Conservation (phyloP, 2,797 vertebrate genomes). For the Sardinella longiceps region DNA sequence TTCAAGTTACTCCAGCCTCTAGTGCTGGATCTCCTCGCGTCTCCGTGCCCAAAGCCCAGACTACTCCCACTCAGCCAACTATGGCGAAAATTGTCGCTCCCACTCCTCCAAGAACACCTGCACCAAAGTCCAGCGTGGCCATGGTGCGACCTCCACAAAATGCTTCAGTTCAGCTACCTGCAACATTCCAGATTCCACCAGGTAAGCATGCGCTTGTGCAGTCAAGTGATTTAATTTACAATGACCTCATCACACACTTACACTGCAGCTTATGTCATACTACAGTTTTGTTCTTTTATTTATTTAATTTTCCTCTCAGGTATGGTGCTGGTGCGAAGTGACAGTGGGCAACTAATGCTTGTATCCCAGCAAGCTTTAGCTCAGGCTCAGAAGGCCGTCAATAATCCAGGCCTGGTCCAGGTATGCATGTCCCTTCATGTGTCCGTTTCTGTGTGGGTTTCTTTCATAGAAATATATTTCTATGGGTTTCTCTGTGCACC, state of each 20-base stretch:
- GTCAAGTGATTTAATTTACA: neutral
- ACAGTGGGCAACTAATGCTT: constrained; percentile 91
- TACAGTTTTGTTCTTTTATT: no score
- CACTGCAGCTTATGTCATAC: no score
- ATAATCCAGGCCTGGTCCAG: constrained; percentile 58
- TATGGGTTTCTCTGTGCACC: no score
- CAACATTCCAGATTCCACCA: constrained; percentile 75
- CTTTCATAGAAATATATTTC: no score
- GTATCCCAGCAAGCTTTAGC: constrained; percentile 89
- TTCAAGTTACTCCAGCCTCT: neutral
- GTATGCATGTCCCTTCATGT: constrained; percentile 46
- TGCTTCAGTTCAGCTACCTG: constrained; percentile 64
- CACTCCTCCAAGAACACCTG: constrained; percentile 56
- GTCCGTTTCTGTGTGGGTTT: neutral
- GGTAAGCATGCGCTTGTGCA: constrained; percentile 51
- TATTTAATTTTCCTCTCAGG: no score
- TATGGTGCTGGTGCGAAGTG: constrained; percentile 90
- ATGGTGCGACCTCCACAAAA: constrained; percentile 54
- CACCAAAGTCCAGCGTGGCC: constrained; percentile 52
- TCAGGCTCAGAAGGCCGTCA: constrained; percentile 66
- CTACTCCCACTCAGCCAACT: neutral
- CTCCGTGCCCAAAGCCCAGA: neutral
- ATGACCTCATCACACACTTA: neutral
- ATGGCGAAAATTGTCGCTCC: neutral
- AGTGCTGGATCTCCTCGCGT: neutral